Evolutionary conservation across 2,888 invertebrate genomes (phyloP).

Genomic region (Phasia obesa): DNA sequence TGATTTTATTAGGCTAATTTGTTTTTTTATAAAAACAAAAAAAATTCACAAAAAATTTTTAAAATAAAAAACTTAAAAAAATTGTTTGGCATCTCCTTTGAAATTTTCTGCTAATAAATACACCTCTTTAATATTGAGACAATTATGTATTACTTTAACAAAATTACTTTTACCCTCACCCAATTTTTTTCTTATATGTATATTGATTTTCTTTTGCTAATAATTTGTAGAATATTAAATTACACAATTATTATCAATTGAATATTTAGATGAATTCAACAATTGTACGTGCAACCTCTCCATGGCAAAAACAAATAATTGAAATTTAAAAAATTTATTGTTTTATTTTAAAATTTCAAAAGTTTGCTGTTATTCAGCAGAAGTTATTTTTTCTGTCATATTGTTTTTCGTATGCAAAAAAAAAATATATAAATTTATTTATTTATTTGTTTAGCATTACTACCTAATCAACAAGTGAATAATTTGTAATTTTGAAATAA

Average conservation of each 20-base stretch:
- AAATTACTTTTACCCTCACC: background rate
- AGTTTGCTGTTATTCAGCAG: background rate
- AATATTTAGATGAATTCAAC: background rate
- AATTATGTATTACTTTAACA: too few relatives aligned
- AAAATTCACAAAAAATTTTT: too few relatives aligned
- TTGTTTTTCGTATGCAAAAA: background rate
- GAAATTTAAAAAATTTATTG: conserved; percentile 4
- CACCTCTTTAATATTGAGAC: too few relatives aligned
- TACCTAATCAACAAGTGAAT: conserved; percentile 47
- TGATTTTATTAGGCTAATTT: too few relatives aligned
- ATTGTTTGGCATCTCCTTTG: too few relatives aligned
- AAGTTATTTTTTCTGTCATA: background rate
- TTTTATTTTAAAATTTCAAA: background rate
- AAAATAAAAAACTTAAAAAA: too few relatives aligned
- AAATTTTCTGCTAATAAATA: too few relatives aligned
- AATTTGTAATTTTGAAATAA: conserved; percentile 23
- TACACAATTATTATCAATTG: conserved; percentile 39
- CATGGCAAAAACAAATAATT: conserved; percentile 1
- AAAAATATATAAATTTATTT: conserved; percentile 21
- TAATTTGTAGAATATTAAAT: conserved; percentile 54
- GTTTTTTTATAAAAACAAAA: too few relatives aligned
- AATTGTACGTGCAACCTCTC: conserved; percentile 25
- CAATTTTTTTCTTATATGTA: conserved; percentile 3
- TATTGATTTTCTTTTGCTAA: conserved; percentile 45
- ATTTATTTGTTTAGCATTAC: background rate